Conservation (phyloP, 2,113 vertebrate genomes). For the Galbula dea region DNA sequence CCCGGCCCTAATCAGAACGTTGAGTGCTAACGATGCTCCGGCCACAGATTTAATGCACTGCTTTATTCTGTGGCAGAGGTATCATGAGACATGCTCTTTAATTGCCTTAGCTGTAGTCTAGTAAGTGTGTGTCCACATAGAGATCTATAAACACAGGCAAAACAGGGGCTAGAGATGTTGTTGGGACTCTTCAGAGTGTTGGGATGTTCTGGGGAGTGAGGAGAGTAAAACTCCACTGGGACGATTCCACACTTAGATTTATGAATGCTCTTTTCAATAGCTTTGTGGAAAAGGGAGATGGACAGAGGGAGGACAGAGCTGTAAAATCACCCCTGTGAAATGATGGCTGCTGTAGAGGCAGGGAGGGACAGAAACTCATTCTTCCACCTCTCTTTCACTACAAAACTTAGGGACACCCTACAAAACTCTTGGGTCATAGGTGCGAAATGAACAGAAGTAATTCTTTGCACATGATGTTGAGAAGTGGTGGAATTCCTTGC, state of each 20-base stretch:
- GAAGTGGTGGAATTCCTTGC: neutral
- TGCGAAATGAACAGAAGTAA: neutral
- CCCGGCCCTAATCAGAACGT: constrained; percentile 22
- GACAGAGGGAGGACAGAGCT: fast-evolving
- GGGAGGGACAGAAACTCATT: neutral
- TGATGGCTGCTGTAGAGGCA: neutral
- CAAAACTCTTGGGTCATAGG: neutral
- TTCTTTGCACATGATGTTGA: fast-evolving
- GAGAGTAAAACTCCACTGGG: neutral
- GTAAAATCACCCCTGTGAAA: neutral
- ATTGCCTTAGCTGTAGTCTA: neutral
- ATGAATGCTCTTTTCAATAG: neutral
- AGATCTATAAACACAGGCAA: fast-evolving
- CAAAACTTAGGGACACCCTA: neutral
- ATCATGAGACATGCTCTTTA: neutral
- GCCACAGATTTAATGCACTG: neutral
- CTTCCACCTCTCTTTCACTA: neutral
- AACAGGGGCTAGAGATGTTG: neutral
- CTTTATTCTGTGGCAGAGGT: neutral
- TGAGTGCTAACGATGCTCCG: neutral
- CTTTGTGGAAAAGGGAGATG: neutral
- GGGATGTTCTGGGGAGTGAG: neutral
- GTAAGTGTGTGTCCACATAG: too few relatives aligned
- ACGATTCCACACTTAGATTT: neutral
- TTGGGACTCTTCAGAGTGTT: neutral